Evolutionary conservation across 2,797 vertebrate species (phyloP), one percentile per base, ranked within the genome.

Genomic region (Anisognathus igniventris): DNA sequence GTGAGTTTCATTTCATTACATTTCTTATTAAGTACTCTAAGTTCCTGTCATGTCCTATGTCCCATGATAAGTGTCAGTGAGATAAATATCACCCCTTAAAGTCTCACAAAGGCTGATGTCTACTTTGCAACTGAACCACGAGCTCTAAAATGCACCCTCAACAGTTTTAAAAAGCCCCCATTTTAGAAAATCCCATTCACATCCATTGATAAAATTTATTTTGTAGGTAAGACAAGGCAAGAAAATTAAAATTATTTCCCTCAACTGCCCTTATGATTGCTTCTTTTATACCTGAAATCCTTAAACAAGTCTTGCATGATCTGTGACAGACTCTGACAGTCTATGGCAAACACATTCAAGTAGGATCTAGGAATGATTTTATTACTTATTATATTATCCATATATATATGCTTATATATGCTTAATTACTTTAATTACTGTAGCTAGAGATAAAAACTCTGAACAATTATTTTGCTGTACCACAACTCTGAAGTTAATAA

Each of bases 1-100:
- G 14, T 62, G 47, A 62, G 31, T 71, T 92, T 91, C 81, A 89
- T 92, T 79, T 82, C 40, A 85, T 85, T 91, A 25, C 28, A n/a
- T 70, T 17, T 76, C 37, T 79, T 91, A 76, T 53, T 85, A 85
- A 79, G 40, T 28, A 51, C 33, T 76, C 15, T 31, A 85, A 89
- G 60, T 77, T 91, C 37, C 28, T 92, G 40, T 35, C 60, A 58
- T 85, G 56, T 65, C 39, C 27, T 70, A 3, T 39, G 51, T 76
- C 40, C 48, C 60, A 76, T 5, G 23, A 60, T 37, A 79, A 92
- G 60, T 48, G 5, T 23, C 40, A 85, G 27, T 7, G 31, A 83
- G 61, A 85, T 23, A 74, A 86, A 68, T 44, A 72, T n/a, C 50
- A 76, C 9, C 40, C 33, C 14, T 33, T 58, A 14, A 4, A 61